phyloP scores from a whole-genome alignment of 35 echinoderm and acorn worm genomes.

The Patiria miniata region DNA sequence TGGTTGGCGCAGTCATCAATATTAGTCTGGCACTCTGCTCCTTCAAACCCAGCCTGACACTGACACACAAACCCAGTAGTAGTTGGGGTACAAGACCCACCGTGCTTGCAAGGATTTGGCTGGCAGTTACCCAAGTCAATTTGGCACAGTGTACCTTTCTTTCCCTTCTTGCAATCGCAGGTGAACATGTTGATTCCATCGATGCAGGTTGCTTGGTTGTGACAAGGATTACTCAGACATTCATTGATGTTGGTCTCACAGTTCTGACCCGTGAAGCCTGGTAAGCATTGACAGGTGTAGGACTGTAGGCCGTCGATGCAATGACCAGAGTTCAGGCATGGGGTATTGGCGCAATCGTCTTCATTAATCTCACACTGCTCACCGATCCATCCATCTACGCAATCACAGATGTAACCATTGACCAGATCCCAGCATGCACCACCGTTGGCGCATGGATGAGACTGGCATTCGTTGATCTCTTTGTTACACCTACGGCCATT shows the following conservation, averaged over 20 bases:
- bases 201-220: constrained; percentile 41
- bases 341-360: no score
- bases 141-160: constrained; percentile 47
- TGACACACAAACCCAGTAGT: neutral
- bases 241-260: constrained; percentile 54
- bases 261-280: constrained; percentile 52
- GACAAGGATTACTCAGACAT: constrained; percentile 52
- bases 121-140: constrained; percentile 27
- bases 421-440: no score
- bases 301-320: constrained; percentile 29
- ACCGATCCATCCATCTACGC: no score
- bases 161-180: constrained; percentile 28
- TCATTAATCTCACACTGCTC: no score
- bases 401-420: no score
- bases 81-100: neutral
- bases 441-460: no score
- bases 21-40: neutral
- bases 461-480: no score
- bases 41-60: constrained; percentile 19
- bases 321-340: no score
- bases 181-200: constrained; percentile 52
- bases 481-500: no score
- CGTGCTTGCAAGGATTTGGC: constrained; percentile 38
- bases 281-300: constrained; percentile 51
- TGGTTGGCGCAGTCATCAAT: neutral